phyloP scores from a whole-genome alignment of 1,140 invertebrate species.

The Nasonia vitripennis region DNA sequence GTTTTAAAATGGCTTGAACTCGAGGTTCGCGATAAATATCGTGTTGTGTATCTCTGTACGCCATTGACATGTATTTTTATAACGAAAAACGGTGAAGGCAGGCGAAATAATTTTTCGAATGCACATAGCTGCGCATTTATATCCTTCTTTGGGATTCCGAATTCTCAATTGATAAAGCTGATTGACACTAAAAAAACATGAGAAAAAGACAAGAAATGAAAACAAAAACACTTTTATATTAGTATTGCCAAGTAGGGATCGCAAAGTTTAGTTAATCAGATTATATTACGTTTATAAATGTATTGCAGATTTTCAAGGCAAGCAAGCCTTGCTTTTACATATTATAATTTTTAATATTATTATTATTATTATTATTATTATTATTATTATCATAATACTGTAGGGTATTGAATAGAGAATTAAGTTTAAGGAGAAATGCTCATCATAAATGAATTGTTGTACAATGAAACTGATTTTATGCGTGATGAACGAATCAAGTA shows the following conservation, averaged over 20 bases:
- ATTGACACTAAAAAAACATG: constrained; percentile 38
- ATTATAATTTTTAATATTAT: constrained; percentile 48
- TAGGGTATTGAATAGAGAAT: constrained; percentile 46
- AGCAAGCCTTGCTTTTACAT: constrained; percentile 49
- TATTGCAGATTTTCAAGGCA: constrained; percentile 50
- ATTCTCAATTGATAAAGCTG: constrained; percentile 42
- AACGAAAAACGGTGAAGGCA: constrained; percentile 52
- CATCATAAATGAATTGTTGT: constrained; percentile 52
- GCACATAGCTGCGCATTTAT: constrained; percentile 52
- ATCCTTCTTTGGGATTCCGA: constrained; percentile 47
- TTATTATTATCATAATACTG: constrained; percentile 48
- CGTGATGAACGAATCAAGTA: constrained; percentile 52
- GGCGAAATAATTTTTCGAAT: constrained; percentile 42
- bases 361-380: constrained; percentile 37
- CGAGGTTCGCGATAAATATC: constrained; percentile 46
- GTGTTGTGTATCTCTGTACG: constrained; percentile 57
- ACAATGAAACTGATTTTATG: constrained; percentile 53
- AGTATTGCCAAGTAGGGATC: constrained; percentile 49
- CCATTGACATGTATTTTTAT: constrained; percentile 63
- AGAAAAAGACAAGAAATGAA: constrained; percentile 36
- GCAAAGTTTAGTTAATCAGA: constrained; percentile 55
- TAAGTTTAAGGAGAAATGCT: constrained; percentile 49
- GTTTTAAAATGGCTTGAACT: constrained; percentile 44
- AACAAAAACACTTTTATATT: constrained; percentile 52
- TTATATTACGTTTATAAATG: constrained; percentile 56